phyloP scores from a whole-genome alignment of 1,140 invertebrate genomes.

The Leucophenga varia region DNA sequence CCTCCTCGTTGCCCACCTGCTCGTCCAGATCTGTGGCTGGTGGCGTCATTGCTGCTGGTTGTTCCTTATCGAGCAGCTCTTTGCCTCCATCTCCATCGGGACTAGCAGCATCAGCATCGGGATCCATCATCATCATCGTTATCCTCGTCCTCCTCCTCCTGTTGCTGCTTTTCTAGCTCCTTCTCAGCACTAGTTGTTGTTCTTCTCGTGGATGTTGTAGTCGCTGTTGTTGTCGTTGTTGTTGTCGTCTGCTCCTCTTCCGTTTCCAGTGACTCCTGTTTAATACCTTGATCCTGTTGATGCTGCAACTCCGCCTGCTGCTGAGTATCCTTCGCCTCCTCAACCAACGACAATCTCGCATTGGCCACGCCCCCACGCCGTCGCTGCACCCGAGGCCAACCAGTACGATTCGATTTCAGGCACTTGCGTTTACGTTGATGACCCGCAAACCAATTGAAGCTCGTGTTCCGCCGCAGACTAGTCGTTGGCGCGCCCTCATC shows the following conservation, averaged over 20 bases:
- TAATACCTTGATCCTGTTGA: too few relatives aligned
- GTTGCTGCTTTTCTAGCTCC: too few relatives aligned
- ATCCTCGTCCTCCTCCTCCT: neutral
- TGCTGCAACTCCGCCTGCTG: too few relatives aligned
- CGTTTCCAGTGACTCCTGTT: constrained; percentile 26
- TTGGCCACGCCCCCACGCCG: too few relatives aligned
- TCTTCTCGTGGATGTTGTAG: too few relatives aligned
- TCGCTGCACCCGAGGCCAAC: constrained; percentile 64
- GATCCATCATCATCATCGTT: neutral
- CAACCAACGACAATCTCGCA: constrained; percentile 16
- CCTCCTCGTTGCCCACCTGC: constrained; percentile 1
- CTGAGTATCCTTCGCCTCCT: constrained; percentile 12
- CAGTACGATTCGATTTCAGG: constrained; percentile 58
- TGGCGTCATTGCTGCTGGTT: constrained; percentile 32
- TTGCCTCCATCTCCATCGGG: neutral
- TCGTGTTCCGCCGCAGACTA: constrained; percentile 23
- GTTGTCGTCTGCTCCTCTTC: too few relatives aligned
- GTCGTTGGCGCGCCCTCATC: constrained; percentile 23
- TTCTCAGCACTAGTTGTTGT: too few relatives aligned
- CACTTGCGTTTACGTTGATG: constrained; percentile 16
- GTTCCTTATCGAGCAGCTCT: constrained; percentile 15
- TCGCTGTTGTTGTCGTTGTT: too few relatives aligned
- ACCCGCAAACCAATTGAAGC: constrained; percentile 13
- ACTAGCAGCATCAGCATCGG: too few relatives aligned
- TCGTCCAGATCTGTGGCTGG: constrained; percentile 34